Evolutionary conservation across 2,113 vertebrate species (phyloP), one percentile per base, ranked within the genome.

Genomic region (Ictalurus furcatus): DNA sequence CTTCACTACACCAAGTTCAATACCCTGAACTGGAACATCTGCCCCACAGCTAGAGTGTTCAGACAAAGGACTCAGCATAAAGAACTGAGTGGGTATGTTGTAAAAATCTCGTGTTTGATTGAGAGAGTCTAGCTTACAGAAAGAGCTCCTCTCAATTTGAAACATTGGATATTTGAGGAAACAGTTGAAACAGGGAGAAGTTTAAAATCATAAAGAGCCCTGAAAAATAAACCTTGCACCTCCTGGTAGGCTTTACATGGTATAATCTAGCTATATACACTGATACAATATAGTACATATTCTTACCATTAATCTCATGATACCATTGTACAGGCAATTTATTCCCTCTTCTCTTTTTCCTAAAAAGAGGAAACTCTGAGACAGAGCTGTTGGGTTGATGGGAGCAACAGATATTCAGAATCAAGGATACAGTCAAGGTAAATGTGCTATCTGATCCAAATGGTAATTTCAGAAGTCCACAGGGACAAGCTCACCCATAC

Each of bases 221-320:
- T 85, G 85, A 93, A 93, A 93, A 87, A 76, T 91, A 73, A 94
- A 92, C 87, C 93, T 91, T 93, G 90, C 91, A 91, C 91, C 92
- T 94, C 3, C 25, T 91, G 92, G 90, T 78, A 52, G 81, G 87
- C 93, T 92, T 87, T 92, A 92, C 90, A 94, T 92, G 91, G 90
- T 92, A 61, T 89, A 84, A 89, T 67, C 37, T n/a, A 82, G 34
- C 69, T 78, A 78, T 78, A 48, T 1, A 87, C 78, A 63, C 11
- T 16, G 23, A 63, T 78, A 78, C 25, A 76, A 63, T 63, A 78
- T 16, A 76, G 48, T 63, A 34, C 40, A 58, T 61, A 48, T 78
- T 56, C 54, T 76, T 30, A n/a, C n/a, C n/a, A n/a, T n/a, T n/a
- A n/a, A n/a, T n/a, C n/a, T n/a, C n/a, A n/a, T n/a, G n/a, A n/a